Evolutionary conservation across 2,113 vertebrate genomes (phyloP).

Genomic region (Panthera uncia): DNA sequence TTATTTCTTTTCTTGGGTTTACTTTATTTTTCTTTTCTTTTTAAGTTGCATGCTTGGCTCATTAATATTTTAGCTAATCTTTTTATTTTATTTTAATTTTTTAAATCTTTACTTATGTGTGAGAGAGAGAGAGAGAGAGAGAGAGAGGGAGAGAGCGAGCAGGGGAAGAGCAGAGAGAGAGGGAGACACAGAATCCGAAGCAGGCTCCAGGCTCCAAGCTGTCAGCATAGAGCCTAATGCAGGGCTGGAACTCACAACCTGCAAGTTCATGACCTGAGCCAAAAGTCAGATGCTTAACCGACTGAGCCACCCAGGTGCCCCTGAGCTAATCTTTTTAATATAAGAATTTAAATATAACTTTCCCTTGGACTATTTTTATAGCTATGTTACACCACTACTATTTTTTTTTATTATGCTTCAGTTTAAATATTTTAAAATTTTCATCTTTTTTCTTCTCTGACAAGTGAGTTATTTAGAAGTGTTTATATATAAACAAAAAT

Average conservation of each 20-base stretch:
- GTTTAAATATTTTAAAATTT: not conserved
- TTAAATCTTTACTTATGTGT: too few relatives aligned
- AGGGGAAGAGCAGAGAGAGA: too few relatives aligned
- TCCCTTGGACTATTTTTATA: not conserved
- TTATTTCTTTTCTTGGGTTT: not conserved
- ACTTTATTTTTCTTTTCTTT: not conserved
- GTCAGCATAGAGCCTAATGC: too few relatives aligned
- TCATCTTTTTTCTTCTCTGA: not conserved
- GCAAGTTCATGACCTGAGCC: too few relatives aligned
- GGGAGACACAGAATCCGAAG: too few relatives aligned
- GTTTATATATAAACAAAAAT: not conserved
- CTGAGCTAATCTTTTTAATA: not conserved
- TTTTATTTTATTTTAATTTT: not conserved
- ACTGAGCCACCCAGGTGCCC: too few relatives aligned
- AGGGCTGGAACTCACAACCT: too few relatives aligned
- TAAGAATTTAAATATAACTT: not conserved
- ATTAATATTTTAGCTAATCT: not conserved
- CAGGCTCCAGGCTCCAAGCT: too few relatives aligned
- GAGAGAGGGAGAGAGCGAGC: too few relatives aligned
- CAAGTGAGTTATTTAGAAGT: not conserved
- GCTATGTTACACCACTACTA: not conserved
- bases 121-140: too few relatives aligned
- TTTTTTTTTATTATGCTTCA: not conserved
- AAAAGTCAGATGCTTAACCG: too few relatives aligned
- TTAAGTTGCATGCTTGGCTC: not conserved